Conservation (phyloP, 2,797 vertebrate genomes). For the Gymnoscopelus braueri region DNA sequence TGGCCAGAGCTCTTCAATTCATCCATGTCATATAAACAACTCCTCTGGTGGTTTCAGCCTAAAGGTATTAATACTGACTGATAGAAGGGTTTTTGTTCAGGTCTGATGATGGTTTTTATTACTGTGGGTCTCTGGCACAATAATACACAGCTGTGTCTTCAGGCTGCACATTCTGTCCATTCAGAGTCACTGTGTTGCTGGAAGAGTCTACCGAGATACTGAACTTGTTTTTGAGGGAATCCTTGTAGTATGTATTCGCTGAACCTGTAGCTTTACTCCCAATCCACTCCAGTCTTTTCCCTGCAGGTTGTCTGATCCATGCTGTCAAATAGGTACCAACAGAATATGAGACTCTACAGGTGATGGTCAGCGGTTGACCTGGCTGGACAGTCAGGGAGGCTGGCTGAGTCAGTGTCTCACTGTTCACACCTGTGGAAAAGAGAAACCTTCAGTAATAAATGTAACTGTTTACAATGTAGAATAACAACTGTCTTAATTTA, state of each 20-base stretch:
- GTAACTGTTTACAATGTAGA: too few relatives aligned
- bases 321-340: not conserved
- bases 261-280: not conserved
- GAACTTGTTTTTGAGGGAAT: conserved; percentile 15
- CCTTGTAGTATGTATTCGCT: not conserved
- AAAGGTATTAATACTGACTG: not conserved
- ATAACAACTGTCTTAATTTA: too few relatives aligned
- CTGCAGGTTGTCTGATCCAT: conserved; percentile 42
- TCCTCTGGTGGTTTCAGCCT: too few relatives aligned
- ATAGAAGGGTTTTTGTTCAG: too few relatives aligned
- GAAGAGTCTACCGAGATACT: conserved; percentile 8
- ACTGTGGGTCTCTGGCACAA: conserved; percentile 14
- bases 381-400: conserved; percentile 48
- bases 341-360: conserved; percentile 40
- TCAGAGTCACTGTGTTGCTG: conserved; percentile 22
- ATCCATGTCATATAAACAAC: not conserved
- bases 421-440: not conserved
- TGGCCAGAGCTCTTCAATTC: too few relatives aligned
- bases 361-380: conserved; percentile 45
- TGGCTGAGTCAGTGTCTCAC: conserved; percentile 40
- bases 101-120: too few relatives aligned
- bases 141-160: too few relatives aligned
- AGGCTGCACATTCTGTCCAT: too few relatives aligned
- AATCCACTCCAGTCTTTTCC: conserved; percentile 37
- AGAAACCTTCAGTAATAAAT: too few relatives aligned